phyloP scores from a whole-genome alignment of 2,888 invertebrate genomes.

The Subacronicta megacephala region DNA sequence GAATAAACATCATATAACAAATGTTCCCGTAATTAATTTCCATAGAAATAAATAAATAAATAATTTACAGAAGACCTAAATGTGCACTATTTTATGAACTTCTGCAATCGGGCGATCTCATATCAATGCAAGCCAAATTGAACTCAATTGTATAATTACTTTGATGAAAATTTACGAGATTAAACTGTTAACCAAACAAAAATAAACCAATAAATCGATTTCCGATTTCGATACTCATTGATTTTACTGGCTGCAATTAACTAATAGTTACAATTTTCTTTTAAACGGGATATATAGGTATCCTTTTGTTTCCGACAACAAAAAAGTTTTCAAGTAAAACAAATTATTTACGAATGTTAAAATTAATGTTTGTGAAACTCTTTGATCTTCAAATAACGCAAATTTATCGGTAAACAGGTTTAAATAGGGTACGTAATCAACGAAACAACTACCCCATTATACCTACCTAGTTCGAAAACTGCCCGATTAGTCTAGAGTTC shows the following conservation, averaged over 20 bases:
- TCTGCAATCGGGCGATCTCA: constrained; percentile 34
- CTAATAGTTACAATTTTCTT: not conserved
- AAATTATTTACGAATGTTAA: too few relatives aligned
- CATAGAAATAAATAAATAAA: too few relatives aligned
- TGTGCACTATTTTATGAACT: constrained; percentile 42
- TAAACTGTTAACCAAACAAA: constrained; percentile 36
- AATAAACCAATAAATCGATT: constrained; percentile 45
- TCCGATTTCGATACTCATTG: constrained; percentile 21
- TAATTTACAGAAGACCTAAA: constrained; percentile 8
- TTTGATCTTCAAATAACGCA: too few relatives aligned
- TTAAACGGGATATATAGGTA: too few relatives aligned
- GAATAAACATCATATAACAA: too few relatives aligned
- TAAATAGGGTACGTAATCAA: too few relatives aligned
- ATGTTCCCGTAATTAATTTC: constrained; percentile 13
- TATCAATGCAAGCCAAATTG: constrained; percentile 46
- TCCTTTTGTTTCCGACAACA: constrained; percentile 2
- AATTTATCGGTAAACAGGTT: not conserved
- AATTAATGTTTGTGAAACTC: too few relatives aligned
- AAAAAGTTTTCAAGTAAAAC: too few relatives aligned
- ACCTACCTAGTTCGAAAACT: too few relatives aligned
- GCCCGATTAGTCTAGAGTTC: too few relatives aligned
- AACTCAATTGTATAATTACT: constrained; percentile 56
- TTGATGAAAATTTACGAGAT: constrained; percentile 45
- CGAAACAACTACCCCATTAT: too few relatives aligned
- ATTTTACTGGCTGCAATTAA: constrained; percentile 15